Evolutionary conservation across 2,888 invertebrate genomes (phyloP), one percentile per base, ranked within the genome.

Genomic region (Plagodis pulveraria): DNA sequence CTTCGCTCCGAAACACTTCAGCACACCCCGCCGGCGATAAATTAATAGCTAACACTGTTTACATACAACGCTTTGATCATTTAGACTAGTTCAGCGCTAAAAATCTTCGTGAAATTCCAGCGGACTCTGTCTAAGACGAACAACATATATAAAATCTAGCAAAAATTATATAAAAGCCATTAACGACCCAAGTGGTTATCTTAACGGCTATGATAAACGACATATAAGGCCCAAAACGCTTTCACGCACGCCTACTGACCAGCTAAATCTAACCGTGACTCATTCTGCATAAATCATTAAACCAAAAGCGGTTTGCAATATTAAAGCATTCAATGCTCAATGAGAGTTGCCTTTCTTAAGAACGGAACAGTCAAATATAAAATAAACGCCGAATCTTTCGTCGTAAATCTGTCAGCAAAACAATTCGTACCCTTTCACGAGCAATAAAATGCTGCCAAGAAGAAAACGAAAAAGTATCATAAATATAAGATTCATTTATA

Each of bases 401-500:
- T 89, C 91, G 90, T 91, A 90, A 91, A 91, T 91, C 91, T 91
- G 90, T 89, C 90, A 89, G 87, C 87, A 86, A 89, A 91, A 91
- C 90, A 90, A 91, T 91, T 91, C 87, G 85, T 88, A 90, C 90
- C 91, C 90, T 90, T 91, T 91, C 91, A 89, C 88, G 89, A 91
- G 90, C 89, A 89, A 91, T 91, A 91, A 90, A 91, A 91, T 80
- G 87, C 85, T 89, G 83, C 86, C 86, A 86, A 84, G 85, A 84
- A 78, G 81, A 81, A 84, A 83, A 81, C 83, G 86, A 89, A 89
- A 88, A 90, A 91, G 90, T 86, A 90, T 89, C 87, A 91, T 90
- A 91, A 91, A 91, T 91, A 91, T 89, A 89, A 91, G 87, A 91
- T 90, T 91, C 91, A 91, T 91, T 91, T 91, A 89, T 91, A 90